Conservation (phyloP, 2,888 invertebrate species). For the Mythimna pallens region DNA sequence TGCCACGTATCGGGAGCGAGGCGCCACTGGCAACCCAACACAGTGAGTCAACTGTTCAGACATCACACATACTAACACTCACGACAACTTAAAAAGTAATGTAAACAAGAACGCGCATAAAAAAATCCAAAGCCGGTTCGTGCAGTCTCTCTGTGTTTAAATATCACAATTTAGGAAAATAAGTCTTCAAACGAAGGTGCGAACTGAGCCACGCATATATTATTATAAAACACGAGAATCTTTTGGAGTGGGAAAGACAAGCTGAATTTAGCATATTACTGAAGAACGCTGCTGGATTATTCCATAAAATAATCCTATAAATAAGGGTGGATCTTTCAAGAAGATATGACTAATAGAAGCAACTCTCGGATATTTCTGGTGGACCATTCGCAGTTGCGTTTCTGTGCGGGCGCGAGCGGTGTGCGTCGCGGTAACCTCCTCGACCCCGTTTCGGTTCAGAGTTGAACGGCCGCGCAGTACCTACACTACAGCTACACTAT, state of each 20-base stretch:
- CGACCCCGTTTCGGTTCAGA: constrained; percentile 88
- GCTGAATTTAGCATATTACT: not conserved
- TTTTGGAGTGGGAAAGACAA: not conserved
- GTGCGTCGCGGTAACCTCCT: constrained; percentile 73
- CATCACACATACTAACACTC: constrained; percentile 23
- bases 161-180: constrained; percentile 23
- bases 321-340: not conserved
- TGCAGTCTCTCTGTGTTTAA: constrained; percentile 6
- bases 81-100: constrained; percentile 35
- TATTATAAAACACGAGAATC: not conserved
- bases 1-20: constrained; percentile 45
- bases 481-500: constrained; percentile 68
- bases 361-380: not conserved
- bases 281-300: not conserved
- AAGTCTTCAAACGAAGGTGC: not conserved
- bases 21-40: constrained; percentile 24
- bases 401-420: constrained; percentile 49
- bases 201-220: not conserved
- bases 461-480: constrained; percentile 83
- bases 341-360: not conserved
- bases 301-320: not conserved
- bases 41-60: constrained; percentile 45
- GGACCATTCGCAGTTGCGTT: constrained; percentile 51
- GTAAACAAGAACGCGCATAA: constrained; percentile 32
- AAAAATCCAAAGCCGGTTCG: constrained; percentile 23